A percentile compares a stretch with the other conserved stretches of the same genome.
Evolutionary conservation across 2,113 vertebrate species (phyloP).

Genomic region (Vidua chalybeata): DNA sequence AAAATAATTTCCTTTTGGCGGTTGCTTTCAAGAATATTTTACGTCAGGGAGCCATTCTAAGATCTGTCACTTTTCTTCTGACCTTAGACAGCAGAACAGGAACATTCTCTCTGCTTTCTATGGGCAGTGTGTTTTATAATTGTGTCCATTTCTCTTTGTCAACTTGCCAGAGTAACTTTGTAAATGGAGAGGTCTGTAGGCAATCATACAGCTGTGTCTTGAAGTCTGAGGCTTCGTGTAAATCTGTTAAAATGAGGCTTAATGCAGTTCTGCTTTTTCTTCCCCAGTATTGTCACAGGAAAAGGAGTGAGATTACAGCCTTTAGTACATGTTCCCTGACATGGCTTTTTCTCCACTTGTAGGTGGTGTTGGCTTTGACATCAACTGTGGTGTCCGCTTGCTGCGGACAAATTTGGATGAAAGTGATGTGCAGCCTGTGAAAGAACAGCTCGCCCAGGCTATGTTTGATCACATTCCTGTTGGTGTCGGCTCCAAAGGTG

Average conservation of each 20-base stretch:
- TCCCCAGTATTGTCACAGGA: neutral
- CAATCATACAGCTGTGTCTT: neutral
- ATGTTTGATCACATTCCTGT: constrained; percentile 99
- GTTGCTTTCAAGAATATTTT: neutral
- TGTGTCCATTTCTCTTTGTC: neutral
- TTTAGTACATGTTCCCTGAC: neutral
- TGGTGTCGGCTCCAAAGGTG: constrained; percentile 95
- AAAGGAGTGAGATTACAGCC: neutral
- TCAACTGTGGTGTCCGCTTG: constrained; percentile 95
- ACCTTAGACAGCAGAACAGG: neutral
- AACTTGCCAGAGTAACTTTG: neutral
- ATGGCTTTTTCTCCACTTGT: neutral
- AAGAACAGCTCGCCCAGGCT: constrained; percentile 94
- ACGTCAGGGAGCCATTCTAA: neutral
- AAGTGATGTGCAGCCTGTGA: constrained; percentile 94
- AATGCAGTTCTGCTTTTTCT: neutral
- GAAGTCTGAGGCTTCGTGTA: neutral
- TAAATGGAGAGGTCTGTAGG: neutral
- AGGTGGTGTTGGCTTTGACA: constrained; percentile 98
- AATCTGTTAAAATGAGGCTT: neutral
- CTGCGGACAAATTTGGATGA: constrained; percentile 96
- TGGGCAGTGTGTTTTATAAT: neutral
- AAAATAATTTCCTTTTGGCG: neutral
- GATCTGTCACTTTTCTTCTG: neutral
- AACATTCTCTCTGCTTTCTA: neutral